Base-by-base conservation (phyloP, 2,113 vertebrate genomes). In the Brachirus orientalis region DNA sequence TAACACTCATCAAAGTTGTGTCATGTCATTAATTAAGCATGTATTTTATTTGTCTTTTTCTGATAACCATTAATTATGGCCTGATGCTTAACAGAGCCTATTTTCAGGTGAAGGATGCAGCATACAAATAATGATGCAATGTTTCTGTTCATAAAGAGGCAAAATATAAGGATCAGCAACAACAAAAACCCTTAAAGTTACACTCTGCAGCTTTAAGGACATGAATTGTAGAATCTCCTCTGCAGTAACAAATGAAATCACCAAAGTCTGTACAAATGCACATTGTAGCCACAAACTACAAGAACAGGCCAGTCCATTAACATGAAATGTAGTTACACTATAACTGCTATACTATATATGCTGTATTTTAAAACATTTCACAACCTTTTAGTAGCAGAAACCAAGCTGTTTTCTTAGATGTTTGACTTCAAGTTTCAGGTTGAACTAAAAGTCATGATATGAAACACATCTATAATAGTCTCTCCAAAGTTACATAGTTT, bases 401-500 rank as follows among this genome's bases (percentile, higher is more conserved):
- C 54, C 72, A 80, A 72, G 10, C 38, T 53, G 4, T 18, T 7
- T 74, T 18, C 71, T 43, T 62, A 61, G 57, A 76, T 63, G 60
- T 55, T 70, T 73, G 61, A 82, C 75, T 75, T 77, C 61, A 79
- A 77, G 67, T 83, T 83, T 77, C 68, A 87, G 69, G 82, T 79
- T 74, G 50, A 82, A 79, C n/a, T 86, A 69, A 88, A 86, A 84
- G 79, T 83, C 64, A 86, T 51, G 58, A 67, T 57, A 69, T 79
- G 60, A 67, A 75, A 67, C 63, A 44, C 63, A 72, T 71, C 33
- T 67, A 64, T 75, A 65, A 74, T 6, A 72, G 73, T 79, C 58
- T 33, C 61, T 65, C 56, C 86, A 89, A 90, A 88, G 89, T 87
- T 84, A 83, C 74, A 62, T 74, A 63, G 59, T 59, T 33, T 38